phyloP scores from a whole-genome alignment of 2,797 vertebrate genomes.

The Pangasius krempfi region DNA sequence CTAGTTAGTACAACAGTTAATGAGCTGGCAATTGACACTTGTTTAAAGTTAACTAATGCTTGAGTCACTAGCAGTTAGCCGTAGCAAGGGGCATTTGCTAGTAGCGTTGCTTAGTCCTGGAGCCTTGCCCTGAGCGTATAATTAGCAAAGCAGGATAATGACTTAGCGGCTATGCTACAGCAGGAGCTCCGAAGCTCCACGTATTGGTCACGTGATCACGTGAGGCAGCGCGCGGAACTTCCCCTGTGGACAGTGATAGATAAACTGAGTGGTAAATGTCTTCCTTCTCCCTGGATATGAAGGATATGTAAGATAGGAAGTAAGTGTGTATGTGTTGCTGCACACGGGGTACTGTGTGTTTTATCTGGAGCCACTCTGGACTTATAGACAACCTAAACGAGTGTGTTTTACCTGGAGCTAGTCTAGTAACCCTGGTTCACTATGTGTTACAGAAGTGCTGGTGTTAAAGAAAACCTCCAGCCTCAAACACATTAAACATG shows the following conservation, averaged over 20 bases:
- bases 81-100: background rate
- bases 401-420: background rate
- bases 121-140: background rate
- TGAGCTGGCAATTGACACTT: background rate
- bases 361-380: background rate
- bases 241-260: background rate
- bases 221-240: slow-evolving; percentile 58
- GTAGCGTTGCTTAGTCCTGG: background rate
- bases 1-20: background rate
- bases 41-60: background rate
- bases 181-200: background rate
- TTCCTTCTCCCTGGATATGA: background rate
- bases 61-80: background rate
- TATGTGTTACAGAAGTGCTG: background rate
- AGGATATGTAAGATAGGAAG: background rate
- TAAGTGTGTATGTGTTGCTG: too few species aligned
- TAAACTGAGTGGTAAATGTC: background rate
- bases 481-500: background rate
- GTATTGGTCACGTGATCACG: slow-evolving; percentile 63
- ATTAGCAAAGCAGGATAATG: slow-evolving; percentile 5
- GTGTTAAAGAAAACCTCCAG: background rate
- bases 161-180: slow-evolving; percentile 30
- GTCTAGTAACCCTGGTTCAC: background rate
- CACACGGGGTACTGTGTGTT: too few species aligned
- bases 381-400: background rate